Evolutionary conservation across 2,797 vertebrate genomes (phyloP), one percentile per base, ranked within the genome.

Genomic region (Eidolon dupreanum): DNA sequence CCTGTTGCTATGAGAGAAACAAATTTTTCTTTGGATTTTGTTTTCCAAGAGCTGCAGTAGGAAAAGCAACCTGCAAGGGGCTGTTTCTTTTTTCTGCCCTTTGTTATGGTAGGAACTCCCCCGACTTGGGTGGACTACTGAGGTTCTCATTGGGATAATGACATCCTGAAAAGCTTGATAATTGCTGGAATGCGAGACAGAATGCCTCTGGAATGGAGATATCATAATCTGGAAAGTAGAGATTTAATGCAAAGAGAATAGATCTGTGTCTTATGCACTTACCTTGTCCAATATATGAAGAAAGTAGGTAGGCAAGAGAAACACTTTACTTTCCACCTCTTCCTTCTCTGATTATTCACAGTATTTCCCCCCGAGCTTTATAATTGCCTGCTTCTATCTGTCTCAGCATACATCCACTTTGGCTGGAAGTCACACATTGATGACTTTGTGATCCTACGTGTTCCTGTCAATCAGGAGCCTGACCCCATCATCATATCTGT

Each of bases 21-120:
- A 79, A 49, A 20, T 82, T 51, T 93, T 74, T 87, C 46, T 90
- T 82, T 84, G 41, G 38, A 88, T 66, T 93, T 24, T 89, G 26
- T 41, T 82, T 33, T 46, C 61, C 38, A 88, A 81, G 49, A 51
- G 12, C 61, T 68, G 46, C 41, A 28, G 7, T 28, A 38, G 77
- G 70, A 41, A 83, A 83, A 87, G 61, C 20, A 77, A 43, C 41
- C 12, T 13, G 43, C 3, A n/a, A 24, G 79, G 26, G 59, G n/a
- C 11, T 81, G 13, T 43, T 91, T 95, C 38, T 65, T 57, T 51
- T 87, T 87, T 95, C 61, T 77, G 43, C 15, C 8, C 22, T 66
- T 84, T 16, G 2, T 93, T 11, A 17, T 28, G 26, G 22, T 22
- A 66, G 24, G 13, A 28, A 41, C 33, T 43, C 2, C 31, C 41